These are phyloP conservation scores for Callocephalon fimbriatum DNA, from an alignment of 2,113 vertebrate genomes.

Conservation along the genomic window DNA sequence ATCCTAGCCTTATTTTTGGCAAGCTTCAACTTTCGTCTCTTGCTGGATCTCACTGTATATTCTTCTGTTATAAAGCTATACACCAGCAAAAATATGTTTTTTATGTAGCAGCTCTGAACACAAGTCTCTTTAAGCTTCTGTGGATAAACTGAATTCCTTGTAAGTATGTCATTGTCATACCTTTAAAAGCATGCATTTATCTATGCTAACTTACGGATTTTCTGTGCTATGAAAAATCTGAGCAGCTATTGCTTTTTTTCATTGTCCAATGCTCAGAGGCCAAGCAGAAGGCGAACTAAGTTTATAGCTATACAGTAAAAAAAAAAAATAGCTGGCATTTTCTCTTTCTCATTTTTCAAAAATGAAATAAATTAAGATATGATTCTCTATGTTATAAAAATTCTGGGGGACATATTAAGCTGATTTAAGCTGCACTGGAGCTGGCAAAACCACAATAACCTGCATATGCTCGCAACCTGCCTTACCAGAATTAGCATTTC, in stretches of 20 bases:
- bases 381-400: not conserved
- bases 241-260: not conserved
- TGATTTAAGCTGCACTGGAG: not conserved
- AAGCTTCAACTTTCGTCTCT: not conserved
- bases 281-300: not conserved
- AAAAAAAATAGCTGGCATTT: not conserved
- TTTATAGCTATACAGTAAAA: not conserved
- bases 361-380: not conserved
- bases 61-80: not conserved
- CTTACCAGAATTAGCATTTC: not conserved
- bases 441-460: not conserved
- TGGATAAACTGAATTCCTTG: not conserved
- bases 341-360: not conserved
- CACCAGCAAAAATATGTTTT: not conserved
- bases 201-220: not conserved
- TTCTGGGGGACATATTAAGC: not conserved
- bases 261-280: not conserved
- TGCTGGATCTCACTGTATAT: not conserved
- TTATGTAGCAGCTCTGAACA: not conserved
- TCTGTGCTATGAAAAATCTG: not conserved
- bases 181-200: not conserved
- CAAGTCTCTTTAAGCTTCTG: not conserved
- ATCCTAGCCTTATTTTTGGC: not conserved
- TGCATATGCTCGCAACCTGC: not conserved
- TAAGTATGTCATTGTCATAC: not conserved